Evolutionary conservation across 2,797 vertebrate species (phyloP).

Genomic region (Enteromius afrohamiltoni): DNA sequence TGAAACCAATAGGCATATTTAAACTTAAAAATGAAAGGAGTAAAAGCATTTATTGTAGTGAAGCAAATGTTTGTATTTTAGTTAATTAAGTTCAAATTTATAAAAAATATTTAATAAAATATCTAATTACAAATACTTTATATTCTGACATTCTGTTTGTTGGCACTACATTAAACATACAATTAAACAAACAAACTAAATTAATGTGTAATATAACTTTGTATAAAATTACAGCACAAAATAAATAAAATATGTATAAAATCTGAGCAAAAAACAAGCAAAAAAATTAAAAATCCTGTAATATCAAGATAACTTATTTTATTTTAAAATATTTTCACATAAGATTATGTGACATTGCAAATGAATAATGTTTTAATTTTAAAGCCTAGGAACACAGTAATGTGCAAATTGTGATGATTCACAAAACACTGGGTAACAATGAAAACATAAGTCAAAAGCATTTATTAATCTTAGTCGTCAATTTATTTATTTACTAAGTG

Average conservation of each 20-base stretch:
- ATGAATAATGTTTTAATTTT: neutral
- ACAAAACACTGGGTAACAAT: neutral
- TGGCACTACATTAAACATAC: neutral
- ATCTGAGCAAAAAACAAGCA: too few relatives aligned
- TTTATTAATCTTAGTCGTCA: neutral
- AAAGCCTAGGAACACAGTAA: neutral
- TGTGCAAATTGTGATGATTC: neutral
- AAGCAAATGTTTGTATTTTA: neutral
- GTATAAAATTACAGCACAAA: too few relatives aligned
- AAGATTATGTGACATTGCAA: neutral
- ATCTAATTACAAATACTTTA: neutral
- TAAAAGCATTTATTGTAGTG: neutral
- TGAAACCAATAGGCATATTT: neutral
- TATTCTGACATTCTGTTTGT: neutral
- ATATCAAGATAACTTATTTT: neutral
- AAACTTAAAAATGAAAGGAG: neutral
- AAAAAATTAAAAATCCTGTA: neutral
- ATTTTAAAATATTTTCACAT: neutral
- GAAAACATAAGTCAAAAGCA: neutral
- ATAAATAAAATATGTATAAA: too few relatives aligned
- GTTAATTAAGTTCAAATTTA: neutral
- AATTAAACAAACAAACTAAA: neutral
- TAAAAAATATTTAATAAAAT: neutral
- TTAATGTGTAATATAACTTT: neutral
- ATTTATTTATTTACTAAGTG: neutral